phyloP scores from a whole-genome alignment of 2,113 vertebrate species.

The Pachycephala philippinensis region DNA sequence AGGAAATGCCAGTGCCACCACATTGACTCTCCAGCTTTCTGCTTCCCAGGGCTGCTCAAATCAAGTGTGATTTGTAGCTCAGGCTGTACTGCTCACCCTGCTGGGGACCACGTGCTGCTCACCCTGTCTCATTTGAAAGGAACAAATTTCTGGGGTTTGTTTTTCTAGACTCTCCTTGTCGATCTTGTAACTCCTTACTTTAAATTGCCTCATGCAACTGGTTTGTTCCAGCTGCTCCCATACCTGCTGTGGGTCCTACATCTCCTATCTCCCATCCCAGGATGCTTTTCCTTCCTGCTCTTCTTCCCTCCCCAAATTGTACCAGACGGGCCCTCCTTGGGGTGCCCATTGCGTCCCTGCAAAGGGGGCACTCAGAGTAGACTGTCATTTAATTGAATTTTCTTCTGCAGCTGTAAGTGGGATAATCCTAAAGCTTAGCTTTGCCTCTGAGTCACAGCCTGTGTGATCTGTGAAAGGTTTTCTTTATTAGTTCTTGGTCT shows the following conservation, averaged over 20 bases:
- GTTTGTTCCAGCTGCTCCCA: neutral
- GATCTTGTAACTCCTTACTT: neutral
- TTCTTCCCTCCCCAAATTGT: neutral
- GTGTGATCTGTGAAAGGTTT: neutral
- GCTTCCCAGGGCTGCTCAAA: neutral
- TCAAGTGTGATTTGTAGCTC: neutral
- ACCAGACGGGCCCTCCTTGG: neutral
- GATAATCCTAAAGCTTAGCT: slow-evolving; percentile 5
- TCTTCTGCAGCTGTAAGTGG: neutral
- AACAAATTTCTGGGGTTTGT: neutral
- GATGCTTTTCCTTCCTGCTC: neutral
- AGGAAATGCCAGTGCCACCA: neutral
- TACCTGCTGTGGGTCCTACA: neutral
- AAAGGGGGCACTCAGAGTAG: neutral
- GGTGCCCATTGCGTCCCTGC: neutral
- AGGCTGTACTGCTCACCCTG: neutral
- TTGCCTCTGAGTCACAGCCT: neutral
- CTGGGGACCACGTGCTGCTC: neutral
- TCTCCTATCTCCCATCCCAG: neutral
- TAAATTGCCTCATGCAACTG: neutral
- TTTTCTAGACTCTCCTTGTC: neutral
- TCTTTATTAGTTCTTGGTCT: neutral
- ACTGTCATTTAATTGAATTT: slow-evolving; percentile 4
- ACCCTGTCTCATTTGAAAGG: neutral
- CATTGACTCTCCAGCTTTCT: neutral